A percentile compares a stretch with the other conserved stretches of the same genome.
Evolutionary conservation across 2,113 vertebrate species (phyloP).

Genomic region (Saguinus midas): DNA sequence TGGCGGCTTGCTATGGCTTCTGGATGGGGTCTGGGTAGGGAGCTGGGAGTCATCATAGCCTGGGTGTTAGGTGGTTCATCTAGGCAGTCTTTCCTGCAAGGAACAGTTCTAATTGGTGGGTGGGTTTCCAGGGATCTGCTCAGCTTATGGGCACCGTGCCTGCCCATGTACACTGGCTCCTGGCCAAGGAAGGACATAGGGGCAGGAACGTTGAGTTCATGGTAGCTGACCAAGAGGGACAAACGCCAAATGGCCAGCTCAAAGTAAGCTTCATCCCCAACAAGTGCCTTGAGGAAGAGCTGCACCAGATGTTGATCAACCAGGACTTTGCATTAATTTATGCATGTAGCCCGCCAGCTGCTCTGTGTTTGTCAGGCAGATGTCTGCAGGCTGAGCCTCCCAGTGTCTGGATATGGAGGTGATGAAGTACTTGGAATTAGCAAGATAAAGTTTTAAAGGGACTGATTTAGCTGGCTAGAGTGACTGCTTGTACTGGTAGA

Average conservation of each 20-base stretch:
- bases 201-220: neutral
- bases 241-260: neutral
- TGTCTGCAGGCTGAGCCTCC: neutral
- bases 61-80: neutral
- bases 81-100: neutral
- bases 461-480: neutral
- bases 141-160: fast-evolving
- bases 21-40: neutral
- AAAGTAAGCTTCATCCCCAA: neutral
- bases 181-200: neutral
- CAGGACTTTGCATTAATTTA: neutral
- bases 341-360: neutral
- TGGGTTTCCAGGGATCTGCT: neutral
- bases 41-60: neutral
- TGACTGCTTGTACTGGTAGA: neutral
- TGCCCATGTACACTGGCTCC: neutral
- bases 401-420: neutral
- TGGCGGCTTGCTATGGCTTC: neutral
- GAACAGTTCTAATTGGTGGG: neutral
- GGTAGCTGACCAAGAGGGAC: neutral
- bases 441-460: neutral
- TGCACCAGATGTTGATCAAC: neutral
- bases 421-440: neutral
- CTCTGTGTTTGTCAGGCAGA: slow-evolving; percentile 31
- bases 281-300: neutral